Conservation (phyloP, 2,888 invertebrate genomes). For the Dolichopus griseipennis region DNA sequence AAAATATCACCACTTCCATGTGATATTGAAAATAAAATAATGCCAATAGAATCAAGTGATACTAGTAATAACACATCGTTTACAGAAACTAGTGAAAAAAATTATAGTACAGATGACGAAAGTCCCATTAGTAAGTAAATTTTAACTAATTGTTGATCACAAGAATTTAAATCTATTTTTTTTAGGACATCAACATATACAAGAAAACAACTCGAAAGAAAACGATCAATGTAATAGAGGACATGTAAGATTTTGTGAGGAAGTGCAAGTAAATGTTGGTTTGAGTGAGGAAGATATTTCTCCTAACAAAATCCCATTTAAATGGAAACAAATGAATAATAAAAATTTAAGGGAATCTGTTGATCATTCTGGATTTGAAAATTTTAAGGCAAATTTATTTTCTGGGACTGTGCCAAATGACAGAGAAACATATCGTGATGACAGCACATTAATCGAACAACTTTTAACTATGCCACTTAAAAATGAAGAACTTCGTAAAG, state of each 20-base stretch:
- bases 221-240: constrained; percentile 10
- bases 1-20: constrained; percentile 20
- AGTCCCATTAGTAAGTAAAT: constrained; percentile 9
- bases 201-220: not conserved
- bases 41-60: constrained; percentile 20
- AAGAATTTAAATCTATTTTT: no score
- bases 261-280: constrained; percentile 17
- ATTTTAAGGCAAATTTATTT: constrained; percentile 37
- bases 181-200: no score
- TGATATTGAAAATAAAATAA: constrained; percentile 20
- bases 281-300: not conserved
- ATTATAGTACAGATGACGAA: not conserved
- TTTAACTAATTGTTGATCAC: no score
- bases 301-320: constrained; percentile 19
- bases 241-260: constrained; percentile 21
- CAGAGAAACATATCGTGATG: constrained; percentile 16
- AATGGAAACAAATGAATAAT: constrained; percentile 27
- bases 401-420: constrained; percentile 30
- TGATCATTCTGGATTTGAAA: constrained; percentile 27
- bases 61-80: not conserved
- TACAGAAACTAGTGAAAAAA: not conserved
- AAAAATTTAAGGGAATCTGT: constrained; percentile 26
- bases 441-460: not conserved
- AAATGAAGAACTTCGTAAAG: constrained; percentile 17
- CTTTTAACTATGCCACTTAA: not conserved